Percentiles rank a stretch among this genome's conserved stretches.
Conservation (phyloP, 2,113 vertebrate genomes). For the Xiphophorus couchianus region DNA sequence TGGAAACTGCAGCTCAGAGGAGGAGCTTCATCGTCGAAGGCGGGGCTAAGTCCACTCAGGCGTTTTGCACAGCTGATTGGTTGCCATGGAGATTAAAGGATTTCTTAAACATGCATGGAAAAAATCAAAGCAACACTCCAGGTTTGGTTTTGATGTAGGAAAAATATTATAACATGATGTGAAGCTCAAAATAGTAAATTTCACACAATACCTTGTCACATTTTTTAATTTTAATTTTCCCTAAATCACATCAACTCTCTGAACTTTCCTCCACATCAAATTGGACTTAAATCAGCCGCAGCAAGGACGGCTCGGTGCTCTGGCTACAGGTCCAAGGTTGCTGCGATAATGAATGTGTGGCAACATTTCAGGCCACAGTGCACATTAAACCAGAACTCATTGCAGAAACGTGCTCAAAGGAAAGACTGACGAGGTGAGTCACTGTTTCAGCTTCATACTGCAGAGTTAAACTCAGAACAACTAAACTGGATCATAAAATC, state of each 20-base stretch:
- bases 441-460: slow-evolving; percentile 1
- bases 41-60: too few relatives aligned
- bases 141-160: too few relatives aligned
- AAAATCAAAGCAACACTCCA: too few relatives aligned
- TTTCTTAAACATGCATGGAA: too few relatives aligned
- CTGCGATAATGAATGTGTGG: slow-evolving; percentile 56
- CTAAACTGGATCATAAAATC: neutral
- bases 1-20: too few relatives aligned
- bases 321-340: slow-evolving; percentile 70
- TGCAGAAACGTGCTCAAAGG: slow-evolving; percentile 13
- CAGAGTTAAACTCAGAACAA: neutral
- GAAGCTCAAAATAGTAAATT: too few relatives aligned
- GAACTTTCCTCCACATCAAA: neutral
- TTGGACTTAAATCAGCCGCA: slow-evolving; percentile 23
- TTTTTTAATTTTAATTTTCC: too few relatives aligned
- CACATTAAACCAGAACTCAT: slow-evolving; percentile 4
- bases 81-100: too few relatives aligned
- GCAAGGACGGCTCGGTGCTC: slow-evolving; percentile 25
- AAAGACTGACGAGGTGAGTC: slow-evolving; percentile 49
- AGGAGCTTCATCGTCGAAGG: too few relatives aligned
- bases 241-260: neutral
- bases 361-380: slow-evolving; percentile 15
- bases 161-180: too few relatives aligned
- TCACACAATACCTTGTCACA: too few relatives aligned
- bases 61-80: too few relatives aligned